A percentile compares a stretch with the other conserved stretches of the same genome.
Evolutionary conservation across 1,140 invertebrate genomes (phyloP).

Genomic region (Amphibalanus amphitrite): DNA sequence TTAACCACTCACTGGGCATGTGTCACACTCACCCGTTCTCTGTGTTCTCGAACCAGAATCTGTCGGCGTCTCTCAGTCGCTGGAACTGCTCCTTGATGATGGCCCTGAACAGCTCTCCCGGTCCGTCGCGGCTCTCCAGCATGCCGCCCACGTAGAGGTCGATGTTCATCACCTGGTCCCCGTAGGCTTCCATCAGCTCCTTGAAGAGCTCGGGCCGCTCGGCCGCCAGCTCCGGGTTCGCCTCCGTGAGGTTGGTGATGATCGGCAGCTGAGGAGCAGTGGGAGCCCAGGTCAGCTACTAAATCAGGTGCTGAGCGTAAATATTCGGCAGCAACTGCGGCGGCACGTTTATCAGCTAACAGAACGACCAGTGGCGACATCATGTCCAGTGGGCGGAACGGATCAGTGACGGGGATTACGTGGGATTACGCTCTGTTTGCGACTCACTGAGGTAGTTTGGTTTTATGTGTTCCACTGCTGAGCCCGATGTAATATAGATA

Average conservation of each 20-base stretch:
- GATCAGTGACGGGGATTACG: no score
- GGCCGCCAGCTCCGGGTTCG: constrained; percentile 66
- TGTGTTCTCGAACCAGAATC: constrained; percentile 98
- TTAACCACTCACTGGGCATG: no score
- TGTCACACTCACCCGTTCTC: constrained; percentile 72
- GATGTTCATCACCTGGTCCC: constrained; percentile 62
- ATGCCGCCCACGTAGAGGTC: constrained; percentile 98
- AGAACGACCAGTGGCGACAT: no score
- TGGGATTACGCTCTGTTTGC: no score
- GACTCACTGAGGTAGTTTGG: no score
- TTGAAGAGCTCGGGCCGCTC: constrained; percentile 52
- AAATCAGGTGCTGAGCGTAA: no score
- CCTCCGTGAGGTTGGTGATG: constrained; percentile 30
- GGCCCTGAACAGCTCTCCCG: constrained; percentile 73
- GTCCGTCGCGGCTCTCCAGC: constrained; percentile 76
- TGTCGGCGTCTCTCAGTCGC: constrained; percentile 77
- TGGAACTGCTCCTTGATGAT: constrained; percentile 91
- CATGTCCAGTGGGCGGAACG: no score
- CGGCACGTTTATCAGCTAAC: no score
- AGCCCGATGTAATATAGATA: no score
- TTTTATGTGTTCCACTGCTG: no score
- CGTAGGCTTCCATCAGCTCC: constrained; percentile 55
- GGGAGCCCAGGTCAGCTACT: no score
- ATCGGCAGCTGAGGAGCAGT: constrained; percentile 11
- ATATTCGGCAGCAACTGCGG: no score